phyloP scores from a whole-genome alignment of 1,140 invertebrate genomes.

The Aricia agestis region DNA sequence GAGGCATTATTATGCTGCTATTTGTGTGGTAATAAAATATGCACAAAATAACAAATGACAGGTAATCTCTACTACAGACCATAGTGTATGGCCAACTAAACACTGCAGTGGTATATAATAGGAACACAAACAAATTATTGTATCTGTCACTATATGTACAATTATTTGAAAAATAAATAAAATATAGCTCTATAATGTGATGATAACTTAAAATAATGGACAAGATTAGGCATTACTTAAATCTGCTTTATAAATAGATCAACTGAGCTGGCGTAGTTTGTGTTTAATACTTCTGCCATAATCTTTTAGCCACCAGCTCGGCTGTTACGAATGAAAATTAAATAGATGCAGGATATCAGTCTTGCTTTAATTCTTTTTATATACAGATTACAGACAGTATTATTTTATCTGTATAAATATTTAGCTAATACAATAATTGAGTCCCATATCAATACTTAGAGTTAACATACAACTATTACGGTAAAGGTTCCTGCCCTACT shows the following conservation, averaged over 20 bases:
- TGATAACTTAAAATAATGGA: constrained; percentile 64
- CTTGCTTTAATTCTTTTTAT: constrained; percentile 60
- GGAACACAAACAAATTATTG: constrained; percentile 57
- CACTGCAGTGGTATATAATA: constrained; percentile 35
- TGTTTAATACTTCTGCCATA: neutral
- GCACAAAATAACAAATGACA: too few species aligned
- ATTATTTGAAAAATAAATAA: constrained; percentile 60
- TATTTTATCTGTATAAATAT: constrained; percentile 50
- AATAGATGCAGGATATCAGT: constrained; percentile 47
- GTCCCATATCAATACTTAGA: constrained; percentile 71
- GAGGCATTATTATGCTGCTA: too few species aligned
- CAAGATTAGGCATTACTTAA: constrained; percentile 63
- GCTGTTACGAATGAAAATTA: constrained; percentile 12
- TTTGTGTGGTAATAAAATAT: too few species aligned
- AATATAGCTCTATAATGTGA: constrained; percentile 64
- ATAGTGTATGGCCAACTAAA: neutral
- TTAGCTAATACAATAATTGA: constrained; percentile 72
- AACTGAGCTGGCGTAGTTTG: neutral
- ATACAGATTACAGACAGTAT: constrained; percentile 45
- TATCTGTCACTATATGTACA: constrained; percentile 10
- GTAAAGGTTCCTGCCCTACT: constrained; percentile 58
- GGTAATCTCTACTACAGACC: neutral
- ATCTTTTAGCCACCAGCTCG: neutral
- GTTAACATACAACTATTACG: constrained; percentile 54
- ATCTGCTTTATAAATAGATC: constrained; percentile 4